Conservation (phyloP, 2,888 invertebrate species). For the Drosophila paranaensis region DNA sequence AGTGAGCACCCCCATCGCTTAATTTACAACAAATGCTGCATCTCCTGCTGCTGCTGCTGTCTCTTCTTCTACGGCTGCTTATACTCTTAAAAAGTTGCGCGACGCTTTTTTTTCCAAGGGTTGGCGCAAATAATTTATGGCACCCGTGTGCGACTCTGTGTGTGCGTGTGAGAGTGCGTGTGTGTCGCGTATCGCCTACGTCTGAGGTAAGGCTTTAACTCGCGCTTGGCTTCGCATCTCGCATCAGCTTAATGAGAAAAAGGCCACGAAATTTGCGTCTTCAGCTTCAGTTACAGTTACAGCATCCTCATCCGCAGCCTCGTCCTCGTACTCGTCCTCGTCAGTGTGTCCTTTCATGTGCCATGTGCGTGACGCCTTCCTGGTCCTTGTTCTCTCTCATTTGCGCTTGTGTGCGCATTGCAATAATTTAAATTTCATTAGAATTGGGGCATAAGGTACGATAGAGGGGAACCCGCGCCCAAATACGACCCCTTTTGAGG, state of each 20-base stretch:
- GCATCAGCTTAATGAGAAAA: conserved; percentile 75
- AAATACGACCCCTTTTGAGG: conserved; percentile 47
- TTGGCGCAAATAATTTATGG: conserved; percentile 77
- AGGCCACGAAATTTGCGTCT: conserved; percentile 62
- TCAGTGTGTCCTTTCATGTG: conserved; percentile 44
- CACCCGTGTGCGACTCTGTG: conserved; percentile 64
- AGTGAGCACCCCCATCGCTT: conserved; percentile 76
- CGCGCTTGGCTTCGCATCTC: conserved; percentile 48
- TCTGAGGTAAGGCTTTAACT: conserved; percentile 34
- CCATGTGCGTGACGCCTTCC: conserved; percentile 43
- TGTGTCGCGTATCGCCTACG: conserved; percentile 12
- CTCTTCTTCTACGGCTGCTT: conserved; percentile 4
- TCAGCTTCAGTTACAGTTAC: conserved; percentile 16
- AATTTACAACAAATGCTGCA: conserved; percentile 76
- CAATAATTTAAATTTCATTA: conserved; percentile 66
- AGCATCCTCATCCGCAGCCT: conserved; percentile 14
- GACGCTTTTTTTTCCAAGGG: conserved; percentile 68
- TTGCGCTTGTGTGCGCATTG: conserved; percentile 71
- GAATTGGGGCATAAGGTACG: conserved; percentile 8
- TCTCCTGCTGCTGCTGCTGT: conserved; percentile 20
- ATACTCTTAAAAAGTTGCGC: conserved; percentile 56
- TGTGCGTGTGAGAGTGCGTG: conserved; percentile 51
- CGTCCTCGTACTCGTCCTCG: conserved; percentile 18
- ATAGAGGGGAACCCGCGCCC: background rate
- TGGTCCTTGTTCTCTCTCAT: conserved; percentile 45